Conservation (phyloP, 2,113 vertebrate species). For the Halcyon senegalensis region DNA sequence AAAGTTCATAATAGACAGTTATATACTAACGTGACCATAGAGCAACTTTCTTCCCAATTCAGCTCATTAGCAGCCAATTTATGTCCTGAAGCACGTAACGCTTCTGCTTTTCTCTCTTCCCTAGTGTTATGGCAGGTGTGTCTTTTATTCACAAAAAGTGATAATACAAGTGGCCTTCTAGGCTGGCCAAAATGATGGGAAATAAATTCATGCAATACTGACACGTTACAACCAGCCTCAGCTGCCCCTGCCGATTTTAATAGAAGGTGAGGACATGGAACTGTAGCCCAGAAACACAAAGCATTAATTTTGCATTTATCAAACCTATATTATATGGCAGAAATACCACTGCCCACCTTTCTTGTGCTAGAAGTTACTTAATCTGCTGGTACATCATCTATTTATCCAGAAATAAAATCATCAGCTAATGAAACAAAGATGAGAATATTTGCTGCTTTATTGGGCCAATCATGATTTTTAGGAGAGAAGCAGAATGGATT, state of each 20-base stretch:
- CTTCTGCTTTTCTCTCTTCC: background rate
- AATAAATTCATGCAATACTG: background rate
- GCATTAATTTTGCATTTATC: background rate
- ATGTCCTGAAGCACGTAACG: background rate
- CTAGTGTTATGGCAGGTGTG: background rate
- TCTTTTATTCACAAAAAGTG: background rate
- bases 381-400: background rate
- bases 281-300: background rate
- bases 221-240: background rate
- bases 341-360: background rate
- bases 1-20: background rate
- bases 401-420: background rate
- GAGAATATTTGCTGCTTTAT: background rate
- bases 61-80: background rate
- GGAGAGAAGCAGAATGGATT: background rate
- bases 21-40: background rate
- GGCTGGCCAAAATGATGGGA: background rate
- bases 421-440: background rate
- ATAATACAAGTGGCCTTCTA: background rate
- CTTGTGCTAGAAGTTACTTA: background rate
- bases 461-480: background rate
- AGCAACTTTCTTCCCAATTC: conserved; percentile 15
- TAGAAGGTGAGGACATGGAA: background rate
- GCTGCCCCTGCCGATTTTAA: background rate
- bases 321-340: background rate